Evolutionary conservation across 2,113 vertebrate species (phyloP), one percentile per base, ranked within the genome.

Genomic region (Dunckerocampus dactyliophorus): DNA sequence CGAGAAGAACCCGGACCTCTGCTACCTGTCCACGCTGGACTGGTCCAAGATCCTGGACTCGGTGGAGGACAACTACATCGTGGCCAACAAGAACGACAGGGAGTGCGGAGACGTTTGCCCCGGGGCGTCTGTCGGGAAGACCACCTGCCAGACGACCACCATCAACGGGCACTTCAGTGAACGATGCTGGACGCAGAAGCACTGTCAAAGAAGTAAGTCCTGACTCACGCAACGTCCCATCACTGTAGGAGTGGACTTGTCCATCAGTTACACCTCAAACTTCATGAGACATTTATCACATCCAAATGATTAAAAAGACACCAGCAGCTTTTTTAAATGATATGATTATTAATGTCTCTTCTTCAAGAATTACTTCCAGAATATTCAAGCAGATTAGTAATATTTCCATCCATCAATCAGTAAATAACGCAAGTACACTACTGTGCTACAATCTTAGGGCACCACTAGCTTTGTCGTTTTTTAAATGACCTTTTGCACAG

Each of bases 91-190:
- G 74, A 94, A 95, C 0, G 91, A 95, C 76, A 87, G 94, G 0
- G 96, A 98, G 76, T 99, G 97, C 3, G 94, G 96, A 0, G 94
- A 99, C 17, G 89, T 98, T 54, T 99, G 97, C 21, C 96, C 96
- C 0, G 96, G 95, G 13, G 88, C 91, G 0, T 86, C 91, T 2
- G 88, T 91, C 46, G 95, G 94, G 52, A 96, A 95, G 72, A 92
- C 89, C 85, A 94, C 48, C 82, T 98, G 96, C 59, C 92, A 90
- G 0, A 89, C 93, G 6, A 97, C 94, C 0, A 93, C 95, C 66
- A 93, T 98, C 81, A 98, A 98, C 0, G 95, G 93, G 8, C 91
- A 93, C 61, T 97, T 97, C 83, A 92, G 92, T 0, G 94, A 94
- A 10, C 92, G 95, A 12, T 98, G 96, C 82, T 98, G 96, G 96